Base-by-base conservation (phyloP, 2,797 vertebrate species). In the Sebastiscus albofasciatus region DNA sequence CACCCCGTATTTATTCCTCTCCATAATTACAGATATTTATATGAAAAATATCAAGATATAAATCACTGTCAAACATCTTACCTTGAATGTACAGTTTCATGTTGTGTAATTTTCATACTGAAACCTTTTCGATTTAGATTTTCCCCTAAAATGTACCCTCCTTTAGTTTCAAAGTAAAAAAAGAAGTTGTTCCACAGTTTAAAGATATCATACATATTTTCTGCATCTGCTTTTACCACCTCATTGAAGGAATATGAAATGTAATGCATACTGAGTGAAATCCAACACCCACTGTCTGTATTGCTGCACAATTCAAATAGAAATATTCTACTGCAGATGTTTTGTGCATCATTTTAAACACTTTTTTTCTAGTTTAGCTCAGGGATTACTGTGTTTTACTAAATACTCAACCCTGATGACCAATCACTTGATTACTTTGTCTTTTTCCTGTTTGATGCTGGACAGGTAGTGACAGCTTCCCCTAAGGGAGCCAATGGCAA, bases 161-260 rank as follows among this genome's bases (percentile, higher is more conserved):
- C 12, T 12, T 7, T 39, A 33, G 31, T 70, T 39, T 70, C 29
- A 55, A 46, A 39, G 24, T 52, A 61, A 33, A 12, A 59, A n/a
- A 67, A 58, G 2, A 69, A 46, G n/a, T 7, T 46, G 16, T 27
- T 52, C 12, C n/a, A 24, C 24, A 49, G 46, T 71, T 39, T 20
- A 18, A 39, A 55, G 61, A 36, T 27, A 24, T 14, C 46, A 72
- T 29, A 68, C 33, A 24, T 14, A 56, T 22, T 72, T 79, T 67
- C 8, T 33, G 5, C 13, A 33, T 56, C 26, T 58, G 10, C 24
- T 65, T 81, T 55, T 59, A 52, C 11, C 22, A 60, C 16, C 67
- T 72, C 3, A 72, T 54, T 62, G 56, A 81, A 60, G 18, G 18
- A 72, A 74, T 74, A 66, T 52, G 13, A 74, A 76, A 79, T 79